Conservation (phyloP, 1,140 invertebrate species). For the Drosophila novamexicana region DNA sequence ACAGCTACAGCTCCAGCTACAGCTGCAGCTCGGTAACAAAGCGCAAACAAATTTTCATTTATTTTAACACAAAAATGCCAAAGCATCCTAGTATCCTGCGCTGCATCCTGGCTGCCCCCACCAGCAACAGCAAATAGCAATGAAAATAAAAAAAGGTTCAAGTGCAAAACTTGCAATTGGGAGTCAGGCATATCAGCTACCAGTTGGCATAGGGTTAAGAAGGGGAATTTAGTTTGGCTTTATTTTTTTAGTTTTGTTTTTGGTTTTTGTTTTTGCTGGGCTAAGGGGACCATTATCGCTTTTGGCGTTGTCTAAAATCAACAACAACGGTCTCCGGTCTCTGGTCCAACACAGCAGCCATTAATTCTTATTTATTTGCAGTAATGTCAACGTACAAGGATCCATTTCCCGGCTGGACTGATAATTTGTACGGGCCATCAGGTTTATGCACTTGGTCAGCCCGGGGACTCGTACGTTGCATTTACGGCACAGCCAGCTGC, state of each 20-base stretch:
- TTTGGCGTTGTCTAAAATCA: constrained; percentile 73
- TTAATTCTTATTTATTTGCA: constrained; percentile 84
- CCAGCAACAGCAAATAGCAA: constrained; percentile 28
- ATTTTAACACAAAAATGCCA: constrained; percentile 81
- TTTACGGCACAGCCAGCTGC: constrained; percentile 86
- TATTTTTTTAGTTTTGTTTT: background rate
- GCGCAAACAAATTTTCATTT: constrained; percentile 82
- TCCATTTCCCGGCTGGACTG: constrained; percentile 90
- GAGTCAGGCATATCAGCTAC: constrained; percentile 76
- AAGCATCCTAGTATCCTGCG: constrained; percentile 60
- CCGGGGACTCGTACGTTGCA: constrained; percentile 88
- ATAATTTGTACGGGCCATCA: constrained; percentile 92
- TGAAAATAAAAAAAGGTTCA: constrained; percentile 38
- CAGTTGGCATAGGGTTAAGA: constrained; percentile 25
- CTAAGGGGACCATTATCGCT: constrained; percentile 62
- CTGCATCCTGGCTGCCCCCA: constrained; percentile 43
- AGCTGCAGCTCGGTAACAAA: constrained; percentile 62
- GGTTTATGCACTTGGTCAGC: constrained; percentile 86
- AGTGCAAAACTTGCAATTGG: constrained; percentile 71
- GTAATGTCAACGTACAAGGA: constrained; percentile 91
- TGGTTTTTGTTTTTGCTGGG: constrained; percentile 2
- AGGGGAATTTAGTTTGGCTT: constrained; percentile 3
- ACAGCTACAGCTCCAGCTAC: constrained; percentile 30
- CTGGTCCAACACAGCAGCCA: constrained; percentile 68
- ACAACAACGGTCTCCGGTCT: constrained; percentile 54